phyloP scores from a whole-genome alignment of 2,113 vertebrate species.

The Xyliphius kryptos region DNA sequence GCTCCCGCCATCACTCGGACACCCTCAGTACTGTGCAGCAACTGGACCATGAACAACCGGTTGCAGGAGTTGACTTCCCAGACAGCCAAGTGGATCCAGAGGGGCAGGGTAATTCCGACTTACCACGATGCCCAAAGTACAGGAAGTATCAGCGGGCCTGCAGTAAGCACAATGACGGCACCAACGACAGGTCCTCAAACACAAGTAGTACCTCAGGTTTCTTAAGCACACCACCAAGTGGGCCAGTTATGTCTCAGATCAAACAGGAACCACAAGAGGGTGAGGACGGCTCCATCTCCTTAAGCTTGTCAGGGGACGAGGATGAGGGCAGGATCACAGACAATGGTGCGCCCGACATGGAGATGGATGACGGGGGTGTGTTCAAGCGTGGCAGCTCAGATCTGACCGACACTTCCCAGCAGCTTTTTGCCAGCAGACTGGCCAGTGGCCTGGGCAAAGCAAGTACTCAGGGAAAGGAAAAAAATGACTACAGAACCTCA shows the following conservation, averaged over 20 bases:
- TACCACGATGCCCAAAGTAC: conserved; percentile 91
- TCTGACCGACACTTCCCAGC: conserved; percentile 79
- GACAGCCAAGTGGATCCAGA: conserved; percentile 74
- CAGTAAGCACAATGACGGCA: conserved; percentile 93
- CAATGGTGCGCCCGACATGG: conserved; percentile 74
- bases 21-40: conserved; percentile 65
- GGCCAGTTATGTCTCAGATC: conserved; percentile 77
- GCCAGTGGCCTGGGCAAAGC: conserved; percentile 85
- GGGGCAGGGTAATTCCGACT: conserved; percentile 72
- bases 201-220: conserved; percentile 99
- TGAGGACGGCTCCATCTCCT: conserved; percentile 78
- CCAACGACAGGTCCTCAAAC: conserved; percentile 84
- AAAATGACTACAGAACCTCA: conserved; percentile 88
- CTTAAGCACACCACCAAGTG: conserved; percentile 75
- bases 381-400: conserved; percentile 81
- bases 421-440: conserved; percentile 84
- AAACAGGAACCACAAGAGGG: conserved; percentile 83
- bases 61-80: conserved; percentile 59
- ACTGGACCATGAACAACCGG: conserved; percentile 67
- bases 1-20: conserved; percentile 66
- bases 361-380: conserved; percentile 74
- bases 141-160: conserved; percentile 98
- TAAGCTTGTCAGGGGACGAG: conserved; percentile 88
- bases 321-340: conserved; percentile 77
- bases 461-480: conserved; percentile 97